phyloP scores from a whole-genome alignment of 2,113 vertebrate species.

The Myodes glareolus region DNA sequence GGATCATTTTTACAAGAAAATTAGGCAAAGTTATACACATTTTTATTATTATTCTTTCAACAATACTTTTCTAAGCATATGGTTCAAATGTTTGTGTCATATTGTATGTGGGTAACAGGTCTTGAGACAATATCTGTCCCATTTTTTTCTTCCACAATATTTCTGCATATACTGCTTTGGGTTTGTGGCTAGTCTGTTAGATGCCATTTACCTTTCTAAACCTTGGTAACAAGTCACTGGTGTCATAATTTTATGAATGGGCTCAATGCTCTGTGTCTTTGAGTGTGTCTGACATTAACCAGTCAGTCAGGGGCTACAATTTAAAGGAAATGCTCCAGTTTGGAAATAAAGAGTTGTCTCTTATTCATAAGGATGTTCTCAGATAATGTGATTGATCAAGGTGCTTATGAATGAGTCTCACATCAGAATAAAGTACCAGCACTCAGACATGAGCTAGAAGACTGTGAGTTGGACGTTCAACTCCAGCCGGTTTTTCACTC shows the following conservation, averaged over 20 bases:
- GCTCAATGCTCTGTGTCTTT: background rate
- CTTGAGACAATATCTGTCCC: background rate
- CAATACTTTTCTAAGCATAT: background rate
- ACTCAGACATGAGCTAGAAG: background rate
- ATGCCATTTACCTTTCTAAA: background rate
- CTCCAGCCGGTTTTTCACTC: background rate
- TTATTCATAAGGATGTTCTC: background rate
- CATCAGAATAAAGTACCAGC: background rate
- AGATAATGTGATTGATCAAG: background rate
- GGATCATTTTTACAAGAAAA: background rate
- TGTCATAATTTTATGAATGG: background rate
- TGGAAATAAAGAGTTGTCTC: background rate
- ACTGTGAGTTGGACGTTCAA: background rate
- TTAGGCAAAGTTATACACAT: background rate
- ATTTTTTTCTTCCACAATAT: background rate
- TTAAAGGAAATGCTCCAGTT: background rate
- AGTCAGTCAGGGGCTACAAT: background rate
- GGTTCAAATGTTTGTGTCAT: background rate
- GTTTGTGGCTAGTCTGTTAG: background rate
- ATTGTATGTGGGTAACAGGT: conserved; percentile 13
- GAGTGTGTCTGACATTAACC: background rate
- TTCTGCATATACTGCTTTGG: background rate
- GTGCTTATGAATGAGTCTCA: background rate
- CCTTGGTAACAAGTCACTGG: background rate
- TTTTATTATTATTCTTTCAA: conserved; percentile 7